These are phyloP conservation scores for Epirrhoe tristata DNA, from an alignment of 2,888 invertebrate species.

Conservation along the genomic window DNA sequence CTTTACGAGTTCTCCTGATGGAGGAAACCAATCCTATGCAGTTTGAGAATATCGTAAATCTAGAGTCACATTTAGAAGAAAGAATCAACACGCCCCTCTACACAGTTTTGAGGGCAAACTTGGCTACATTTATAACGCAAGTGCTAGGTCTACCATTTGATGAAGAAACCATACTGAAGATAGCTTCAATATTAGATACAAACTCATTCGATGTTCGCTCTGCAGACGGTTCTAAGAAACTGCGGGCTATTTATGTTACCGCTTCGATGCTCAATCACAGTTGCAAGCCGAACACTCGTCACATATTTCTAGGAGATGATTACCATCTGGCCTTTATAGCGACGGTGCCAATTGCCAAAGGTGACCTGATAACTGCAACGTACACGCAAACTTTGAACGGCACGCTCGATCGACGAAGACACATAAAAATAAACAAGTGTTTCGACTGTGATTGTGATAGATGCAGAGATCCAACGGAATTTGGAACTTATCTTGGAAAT, in stretches of 20 bases:
- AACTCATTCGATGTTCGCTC: slow-evolving; percentile 89
- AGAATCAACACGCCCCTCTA: slow-evolving; percentile 86
- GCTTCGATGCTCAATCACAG: slow-evolving; percentile 90
- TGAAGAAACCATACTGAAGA: slow-evolving; percentile 85
- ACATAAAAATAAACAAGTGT: slow-evolving; percentile 87
- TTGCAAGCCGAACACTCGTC: slow-evolving; percentile 90
- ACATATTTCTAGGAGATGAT: slow-evolving; percentile 86
- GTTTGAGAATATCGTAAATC: slow-evolving; percentile 80
- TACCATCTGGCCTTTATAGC: slow-evolving; percentile 87
- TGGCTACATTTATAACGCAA: slow-evolving; percentile 86
- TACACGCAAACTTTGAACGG: slow-evolving; percentile 90
- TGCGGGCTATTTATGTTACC: slow-evolving; percentile 87
- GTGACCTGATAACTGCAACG: slow-evolving; percentile 87
- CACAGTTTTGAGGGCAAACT: slow-evolving; percentile 84
- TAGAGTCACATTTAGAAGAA: slow-evolving; percentile 87
- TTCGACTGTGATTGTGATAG: slow-evolving; percentile 89
- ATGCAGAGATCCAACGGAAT: slow-evolving; percentile 89
- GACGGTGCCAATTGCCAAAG: slow-evolving; percentile 87
- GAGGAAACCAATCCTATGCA: slow-evolving; percentile 82
- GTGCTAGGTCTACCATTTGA: slow-evolving; percentile 83
- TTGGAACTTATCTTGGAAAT: slow-evolving; percentile 87
- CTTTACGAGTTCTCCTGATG: slow-evolving; percentile 87
- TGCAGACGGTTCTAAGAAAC: slow-evolving; percentile 75
- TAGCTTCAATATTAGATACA: slow-evolving; percentile 89
- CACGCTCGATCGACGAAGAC: slow-evolving; percentile 87